Conservation (phyloP, 1,140 invertebrate genomes). For the Heliconius eleuchia region DNA sequence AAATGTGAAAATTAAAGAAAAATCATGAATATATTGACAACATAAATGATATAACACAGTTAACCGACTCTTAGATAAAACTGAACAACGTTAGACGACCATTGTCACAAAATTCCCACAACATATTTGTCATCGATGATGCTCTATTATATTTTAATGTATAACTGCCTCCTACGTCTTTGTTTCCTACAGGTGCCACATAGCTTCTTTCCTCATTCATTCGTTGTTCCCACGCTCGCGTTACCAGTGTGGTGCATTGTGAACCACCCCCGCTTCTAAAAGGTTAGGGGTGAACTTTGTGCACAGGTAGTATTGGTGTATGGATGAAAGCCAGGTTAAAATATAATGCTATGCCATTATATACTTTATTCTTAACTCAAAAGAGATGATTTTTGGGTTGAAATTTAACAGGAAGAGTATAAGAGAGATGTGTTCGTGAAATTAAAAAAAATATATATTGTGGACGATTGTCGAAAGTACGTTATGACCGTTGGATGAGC, state of each 20-base stretch:
- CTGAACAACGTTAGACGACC: slow-evolving; percentile 4
- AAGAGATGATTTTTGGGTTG: not conserved
- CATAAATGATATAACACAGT: not conserved
- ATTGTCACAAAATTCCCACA: slow-evolving; percentile 32
- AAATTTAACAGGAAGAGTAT: slow-evolving; percentile 5
- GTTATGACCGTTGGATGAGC: slow-evolving; percentile 66
- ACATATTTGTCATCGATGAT: slow-evolving; percentile 35
- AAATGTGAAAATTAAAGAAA: not conserved
- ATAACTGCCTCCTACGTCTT: slow-evolving; percentile 48
- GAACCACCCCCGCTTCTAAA: slow-evolving; percentile 60
- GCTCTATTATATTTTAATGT: slow-evolving; percentile 40
- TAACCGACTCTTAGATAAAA: slow-evolving; percentile 6
- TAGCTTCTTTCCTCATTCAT: slow-evolving; percentile 57
- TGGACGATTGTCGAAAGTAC: slow-evolving; percentile 49
- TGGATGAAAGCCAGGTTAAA: slow-evolving; percentile 23
- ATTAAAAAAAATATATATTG: not conserved
- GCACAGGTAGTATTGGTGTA: slow-evolving; percentile 61
- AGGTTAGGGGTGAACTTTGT: slow-evolving; percentile 69
- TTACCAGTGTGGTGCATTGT: slow-evolving; percentile 56
- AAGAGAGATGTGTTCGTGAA: slow-evolving; percentile 27
- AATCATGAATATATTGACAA: not conserved
- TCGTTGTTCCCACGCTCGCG: slow-evolving; percentile 63
- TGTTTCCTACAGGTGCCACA: slow-evolving; percentile 62
- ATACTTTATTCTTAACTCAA: not conserved
- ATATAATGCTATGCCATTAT: not conserved